Evolutionary conservation across 2,888 invertebrate species (phyloP), one percentile per base, ranked within the genome.

Genomic region (Aphrophora alni): DNA sequence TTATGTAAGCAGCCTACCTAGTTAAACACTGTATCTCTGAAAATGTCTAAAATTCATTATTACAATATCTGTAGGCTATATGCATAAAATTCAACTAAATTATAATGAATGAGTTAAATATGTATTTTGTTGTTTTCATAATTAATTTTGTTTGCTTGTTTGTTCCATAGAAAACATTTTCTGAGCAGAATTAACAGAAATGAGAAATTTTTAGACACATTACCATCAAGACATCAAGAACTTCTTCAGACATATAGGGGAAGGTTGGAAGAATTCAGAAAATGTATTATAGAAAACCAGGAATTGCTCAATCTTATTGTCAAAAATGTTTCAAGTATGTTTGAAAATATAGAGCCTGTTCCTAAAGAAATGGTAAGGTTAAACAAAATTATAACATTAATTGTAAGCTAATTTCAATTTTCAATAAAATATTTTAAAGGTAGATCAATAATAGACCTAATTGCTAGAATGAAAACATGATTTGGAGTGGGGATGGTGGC

Each of bases 321-420:
- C 70, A 91, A 93, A 87, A 93, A 96, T 87, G 95, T 94, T n/a
- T 92, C 94, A 74, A 92, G 92, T 44, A 94, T 97, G 89, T 97
- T 97, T 88, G 95, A 95, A 87, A 97, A 96, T 87, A 93, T 73
- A 14, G 28, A 78, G 28, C 70, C 33, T 38, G n/a, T 38, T 38
- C 21, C 24, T 92, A 71, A 71, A 38, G 21, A n/a, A 44, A 71
- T 38, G 59, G 59, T 59, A 59, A 44, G 14, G 21, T 59, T 33
- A 8, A 5, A 5, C 8, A 21, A 59, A 44, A 17, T 44, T 44
- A 44, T 44, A 33, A 33, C 33, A 33, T 33, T 33, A 5, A 33
- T 33, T 33, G 3, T 33, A 5, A 33, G n/a, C n/a, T n/a, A n/a
- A n/a, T n/a, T n/a, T n/a, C n/a, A n/a, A n/a, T n/a, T n/a, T n/a